A percentile compares a stretch with the other conserved stretches of the same genome.
phyloP scores from a whole-genome alignment of 2,113 vertebrate species.

The Indicator maculatus region DNA sequence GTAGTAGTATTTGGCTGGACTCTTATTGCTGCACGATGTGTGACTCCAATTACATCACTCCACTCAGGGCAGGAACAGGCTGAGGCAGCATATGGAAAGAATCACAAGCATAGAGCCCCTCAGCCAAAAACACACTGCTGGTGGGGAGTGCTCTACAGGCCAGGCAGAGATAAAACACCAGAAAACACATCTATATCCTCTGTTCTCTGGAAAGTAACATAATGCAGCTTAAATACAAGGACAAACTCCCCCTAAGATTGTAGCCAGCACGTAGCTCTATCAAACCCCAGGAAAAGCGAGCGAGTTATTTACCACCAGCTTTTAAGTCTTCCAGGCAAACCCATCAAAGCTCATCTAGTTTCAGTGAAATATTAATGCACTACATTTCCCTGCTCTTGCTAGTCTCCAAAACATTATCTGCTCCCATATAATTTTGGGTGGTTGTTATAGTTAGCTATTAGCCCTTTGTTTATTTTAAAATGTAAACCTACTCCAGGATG shows the following conservation, averaged over 20 bases:
- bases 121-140: constrained; percentile 8
- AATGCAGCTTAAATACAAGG: neutral
- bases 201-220: neutral
- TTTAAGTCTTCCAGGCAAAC: neutral
- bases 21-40: constrained; percentile 16
- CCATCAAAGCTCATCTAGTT: neutral
- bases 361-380: neutral
- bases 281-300: neutral
- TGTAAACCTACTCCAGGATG: constrained; percentile 57
- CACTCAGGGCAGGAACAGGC: accelerated
- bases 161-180: constrained; percentile 30
- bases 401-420: neutral
- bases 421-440: neutral
- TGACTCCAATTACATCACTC: constrained; percentile 43
- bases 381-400: neutral
- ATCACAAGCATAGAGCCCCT: constrained; percentile 15
- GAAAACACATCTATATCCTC: neutral
- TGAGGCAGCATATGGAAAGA: constrained; percentile 40
- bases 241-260: neutral
- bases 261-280: neutral
- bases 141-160: neutral
- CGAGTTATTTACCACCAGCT: neutral
- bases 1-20: neutral
- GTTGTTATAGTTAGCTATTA: constrained; percentile 14
- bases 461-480: constrained; percentile 57